Evolutionary conservation across 2,797 vertebrate genomes (phyloP).

Genomic region (Acanthornis magna): DNA sequence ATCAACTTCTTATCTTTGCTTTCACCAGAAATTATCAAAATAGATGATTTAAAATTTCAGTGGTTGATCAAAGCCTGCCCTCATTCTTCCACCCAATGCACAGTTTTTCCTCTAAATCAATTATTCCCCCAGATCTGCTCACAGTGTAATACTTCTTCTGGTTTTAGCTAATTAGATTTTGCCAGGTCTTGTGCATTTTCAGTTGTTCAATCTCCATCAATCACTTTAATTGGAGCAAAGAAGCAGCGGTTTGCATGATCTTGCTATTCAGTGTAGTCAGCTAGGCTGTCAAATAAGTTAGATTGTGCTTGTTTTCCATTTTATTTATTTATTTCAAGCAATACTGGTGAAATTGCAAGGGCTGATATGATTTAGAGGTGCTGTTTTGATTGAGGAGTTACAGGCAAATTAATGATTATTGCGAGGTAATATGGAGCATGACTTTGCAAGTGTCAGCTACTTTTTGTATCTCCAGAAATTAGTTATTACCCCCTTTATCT

Average conservation of each 20-base stretch:
- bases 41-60: not conserved
- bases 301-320: not conserved
- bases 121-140: not conserved
- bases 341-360: not conserved
- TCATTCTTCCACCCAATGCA: not conserved
- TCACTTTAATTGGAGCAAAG: constrained; percentile 39
- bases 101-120: constrained; percentile 12
- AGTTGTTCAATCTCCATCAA: constrained; percentile 31
- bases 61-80: not conserved
- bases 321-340: constrained; percentile 34
- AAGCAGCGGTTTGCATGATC: not conserved
- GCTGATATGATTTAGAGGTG: not conserved
- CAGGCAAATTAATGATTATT: not conserved
- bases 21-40: not conserved
- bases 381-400: not conserved
- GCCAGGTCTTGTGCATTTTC: not conserved
- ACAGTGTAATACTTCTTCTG: not conserved
- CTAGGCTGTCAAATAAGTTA: constrained; percentile 1
- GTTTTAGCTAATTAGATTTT: constrained; percentile 44
- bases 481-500: not conserved
- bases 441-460: not conserved
- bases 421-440: not conserved
- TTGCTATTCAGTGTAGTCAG: constrained; percentile 8
- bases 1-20: not conserved
- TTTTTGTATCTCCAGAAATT: not conserved